Evolutionary conservation across 2,888 invertebrate species (phyloP).

Genomic region (Philaethria dido): DNA sequence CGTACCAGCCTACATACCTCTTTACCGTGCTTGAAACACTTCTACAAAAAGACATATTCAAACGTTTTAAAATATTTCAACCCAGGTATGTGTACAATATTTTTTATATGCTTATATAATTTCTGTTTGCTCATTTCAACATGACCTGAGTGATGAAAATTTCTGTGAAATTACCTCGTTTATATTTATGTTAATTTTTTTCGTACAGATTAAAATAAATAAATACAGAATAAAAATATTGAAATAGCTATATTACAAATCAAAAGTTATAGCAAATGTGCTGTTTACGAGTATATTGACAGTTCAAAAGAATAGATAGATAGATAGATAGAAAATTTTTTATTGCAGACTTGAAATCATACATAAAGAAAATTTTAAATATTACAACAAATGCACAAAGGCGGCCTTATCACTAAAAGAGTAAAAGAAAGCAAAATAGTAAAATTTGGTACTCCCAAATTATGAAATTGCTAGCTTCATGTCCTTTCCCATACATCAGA

Average conservation of each 20-base stretch:
- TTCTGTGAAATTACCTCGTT: conserved; percentile 4
- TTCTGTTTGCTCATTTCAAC: not conserved
- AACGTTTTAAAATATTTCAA: not conserved
- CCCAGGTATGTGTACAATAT: not conserved
- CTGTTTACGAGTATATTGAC: too few relatives aligned
- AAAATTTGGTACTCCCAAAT: too few relatives aligned
- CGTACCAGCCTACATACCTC: not conserved
- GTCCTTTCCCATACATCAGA: too few relatives aligned
- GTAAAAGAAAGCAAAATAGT: too few relatives aligned
- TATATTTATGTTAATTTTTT: not conserved
- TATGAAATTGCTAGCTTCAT: too few relatives aligned
- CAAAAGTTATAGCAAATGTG: too few relatives aligned
- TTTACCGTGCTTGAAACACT: not conserved
- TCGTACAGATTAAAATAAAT: conserved; percentile 3
- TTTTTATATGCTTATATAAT: not conserved
- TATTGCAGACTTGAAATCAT: too few relatives aligned
- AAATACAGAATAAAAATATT: not conserved
- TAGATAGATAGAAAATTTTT: too few relatives aligned
- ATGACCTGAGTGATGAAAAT: conserved; percentile 3
- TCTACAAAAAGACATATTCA: not conserved
- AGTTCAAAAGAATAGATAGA: too few relatives aligned
- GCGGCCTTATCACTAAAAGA: too few relatives aligned
- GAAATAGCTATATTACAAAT: not conserved
- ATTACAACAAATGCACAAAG: too few relatives aligned
- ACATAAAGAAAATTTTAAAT: too few relatives aligned